Evolutionary conservation across 2,888 invertebrate species (phyloP), one percentile per base, ranked within the genome.

Genomic region (Yponomeuta plumbellus): DNA sequence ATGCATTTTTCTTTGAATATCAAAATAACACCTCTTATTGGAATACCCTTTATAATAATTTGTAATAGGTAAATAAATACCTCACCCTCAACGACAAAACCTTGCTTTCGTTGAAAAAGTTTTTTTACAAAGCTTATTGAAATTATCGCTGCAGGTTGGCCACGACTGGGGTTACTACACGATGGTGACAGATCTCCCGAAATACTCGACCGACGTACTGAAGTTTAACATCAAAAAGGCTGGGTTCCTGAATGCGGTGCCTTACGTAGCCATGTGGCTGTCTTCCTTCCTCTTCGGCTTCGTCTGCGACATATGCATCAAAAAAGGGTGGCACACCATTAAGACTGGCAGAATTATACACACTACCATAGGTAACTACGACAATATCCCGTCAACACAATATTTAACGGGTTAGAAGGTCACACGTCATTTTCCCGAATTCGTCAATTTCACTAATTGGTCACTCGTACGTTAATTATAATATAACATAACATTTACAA

Each of bases 181-280:
- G 22, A 93, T 95, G 92, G 93, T 94, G 52, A 93, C 94, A n/a
- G 94, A 94, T 74, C 85, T 95, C 17, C 94, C 95, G 0, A 94
- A 93, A 69, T 95, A 94, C 79, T 93, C 94, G 74, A 92, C 92
- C 69, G 93, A 94, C 70, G 93, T 94, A 0, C 81, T 95, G 61
- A 92, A 93, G 73, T 94, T 91, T 76, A 90, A 94, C 72, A 93
- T 95, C 57, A 85, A 92, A 52, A 88, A 92, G 72, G 94, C 94
- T 69, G 94, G 94, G 0, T 83, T 91, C 1, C 84, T 94, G 67
- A 94, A 94, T 0, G 92, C 94, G 0, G 72, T 95, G 21, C 95
- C 95, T 0, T 95, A 94, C 74, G 82, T 94, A 21, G 92, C 93
- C 2, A 94, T 94, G 93, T 94, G 94, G 93, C 70, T 94, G 11